These are phyloP conservation scores for Coenonympha glycerion DNA, from an alignment of 2,888 invertebrate genomes.

Conservation along the genomic window DNA sequence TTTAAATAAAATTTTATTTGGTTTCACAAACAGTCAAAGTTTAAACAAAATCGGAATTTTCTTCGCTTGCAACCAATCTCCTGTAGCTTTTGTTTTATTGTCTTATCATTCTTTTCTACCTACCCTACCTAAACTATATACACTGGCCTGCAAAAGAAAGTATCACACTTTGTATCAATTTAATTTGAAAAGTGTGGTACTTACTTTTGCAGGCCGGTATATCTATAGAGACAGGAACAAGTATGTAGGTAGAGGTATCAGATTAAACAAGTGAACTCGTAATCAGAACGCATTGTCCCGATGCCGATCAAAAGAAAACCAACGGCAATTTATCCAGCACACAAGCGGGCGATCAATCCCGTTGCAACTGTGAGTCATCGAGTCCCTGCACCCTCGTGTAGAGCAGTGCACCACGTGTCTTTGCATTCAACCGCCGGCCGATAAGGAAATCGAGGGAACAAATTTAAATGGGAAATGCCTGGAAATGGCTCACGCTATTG, in stretches of 20 bases:
- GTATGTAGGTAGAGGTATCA: no score
- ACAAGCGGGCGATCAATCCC: conserved; percentile 18
- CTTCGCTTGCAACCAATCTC: background rate
- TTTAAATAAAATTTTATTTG: no score
- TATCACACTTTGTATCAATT: no score
- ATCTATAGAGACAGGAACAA: no score
- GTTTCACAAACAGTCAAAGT: no score
- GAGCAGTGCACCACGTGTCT: conserved; percentile 37
- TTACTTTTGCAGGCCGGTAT: no score
- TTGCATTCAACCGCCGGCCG: conserved; percentile 39
- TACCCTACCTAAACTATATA: background rate
- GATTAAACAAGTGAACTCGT: background rate
- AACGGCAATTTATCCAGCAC: conserved; percentile 2
- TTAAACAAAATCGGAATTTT: no score
- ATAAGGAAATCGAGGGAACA: conserved; percentile 64
- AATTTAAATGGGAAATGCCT: conserved; percentile 70
- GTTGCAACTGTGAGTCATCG: conserved; percentile 38
- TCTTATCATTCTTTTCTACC: background rate
- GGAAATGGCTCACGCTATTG: conserved; percentile 71
- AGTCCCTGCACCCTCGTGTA: conserved; percentile 33
- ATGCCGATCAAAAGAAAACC: conserved; percentile 1
- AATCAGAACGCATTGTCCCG: background rate
- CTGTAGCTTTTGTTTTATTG: no score
- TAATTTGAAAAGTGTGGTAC: no score
- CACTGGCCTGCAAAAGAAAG: no score